A percentile compares a stretch with the other conserved stretches of the same genome.
phyloP scores from a whole-genome alignment of 30 jellyfish, hydroid and myxozoan species.

The Catostylus mosaicus region DNA sequence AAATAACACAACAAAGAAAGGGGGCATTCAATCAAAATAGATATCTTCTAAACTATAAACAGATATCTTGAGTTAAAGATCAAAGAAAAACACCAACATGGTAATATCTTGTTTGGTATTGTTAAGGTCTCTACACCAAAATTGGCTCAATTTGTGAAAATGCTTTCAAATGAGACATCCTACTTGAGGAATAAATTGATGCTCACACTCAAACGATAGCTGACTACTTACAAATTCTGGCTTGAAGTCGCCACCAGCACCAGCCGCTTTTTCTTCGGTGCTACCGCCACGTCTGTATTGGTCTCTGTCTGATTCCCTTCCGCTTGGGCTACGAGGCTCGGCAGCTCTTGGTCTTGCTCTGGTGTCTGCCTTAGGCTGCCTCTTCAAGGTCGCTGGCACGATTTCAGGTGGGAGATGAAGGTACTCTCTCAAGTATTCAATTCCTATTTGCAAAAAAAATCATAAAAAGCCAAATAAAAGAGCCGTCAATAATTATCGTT shows the following conservation, averaged over 20 bases:
- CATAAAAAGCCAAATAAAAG: neutral
- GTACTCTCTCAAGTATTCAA: constrained; percentile 84
- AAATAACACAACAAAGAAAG: too few relatives aligned
- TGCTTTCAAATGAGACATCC: too few relatives aligned
- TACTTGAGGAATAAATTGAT: too few relatives aligned
- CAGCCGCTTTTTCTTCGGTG: constrained; percentile 81
- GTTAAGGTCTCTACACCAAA: too few relatives aligned
- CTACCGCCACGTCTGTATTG: constrained; percentile 94
- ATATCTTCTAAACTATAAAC: too few relatives aligned
- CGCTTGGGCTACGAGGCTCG: constrained; percentile 89
- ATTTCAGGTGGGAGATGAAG: constrained; percentile 98
- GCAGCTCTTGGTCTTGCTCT: constrained; percentile 86
- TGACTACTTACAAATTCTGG: constrained; percentile 91
- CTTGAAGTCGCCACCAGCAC: constrained; percentile 94
- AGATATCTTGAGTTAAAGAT: too few relatives aligned
- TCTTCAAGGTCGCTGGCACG: constrained; percentile 95
- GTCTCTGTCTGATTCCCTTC: constrained; percentile 91
- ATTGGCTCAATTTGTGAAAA: too few relatives aligned
- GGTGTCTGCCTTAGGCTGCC: constrained; percentile 84
- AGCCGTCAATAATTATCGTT: too few relatives aligned
- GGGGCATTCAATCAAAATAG: too few relatives aligned
- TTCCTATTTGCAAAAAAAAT: constrained; percentile 42
- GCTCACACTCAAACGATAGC: too few relatives aligned
- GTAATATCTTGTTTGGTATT: too few relatives aligned
- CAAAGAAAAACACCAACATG: too few relatives aligned